Conservation (phyloP, 2,888 invertebrate species). For the Copidosoma aretas region DNA sequence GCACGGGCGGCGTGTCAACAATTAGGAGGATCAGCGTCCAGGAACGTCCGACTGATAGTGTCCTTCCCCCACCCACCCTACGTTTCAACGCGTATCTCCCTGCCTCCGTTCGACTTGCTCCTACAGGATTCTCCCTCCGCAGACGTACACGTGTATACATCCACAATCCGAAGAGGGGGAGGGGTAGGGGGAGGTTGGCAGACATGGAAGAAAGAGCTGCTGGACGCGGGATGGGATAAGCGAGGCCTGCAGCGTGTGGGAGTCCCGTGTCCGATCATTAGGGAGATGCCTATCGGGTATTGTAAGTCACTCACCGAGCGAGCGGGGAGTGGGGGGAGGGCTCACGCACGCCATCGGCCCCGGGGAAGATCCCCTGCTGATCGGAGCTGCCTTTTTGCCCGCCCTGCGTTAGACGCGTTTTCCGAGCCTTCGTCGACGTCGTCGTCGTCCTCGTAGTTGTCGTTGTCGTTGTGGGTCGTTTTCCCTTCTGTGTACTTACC, state of each 20-base stretch:
- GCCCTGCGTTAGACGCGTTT: too few species aligned
- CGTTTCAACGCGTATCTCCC: constrained; percentile 3
- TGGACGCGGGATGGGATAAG: constrained; percentile 31
- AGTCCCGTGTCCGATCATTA: constrained; percentile 60
- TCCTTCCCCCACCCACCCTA: constrained; percentile 31
- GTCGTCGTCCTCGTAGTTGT: too few species aligned
- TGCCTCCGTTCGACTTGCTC: not conserved
- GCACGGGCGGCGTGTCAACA: constrained; percentile 55
- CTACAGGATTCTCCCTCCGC: too few species aligned
- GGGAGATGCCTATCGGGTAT: constrained; percentile 57
- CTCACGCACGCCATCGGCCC: not conserved
- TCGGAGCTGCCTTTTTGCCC: not conserved
- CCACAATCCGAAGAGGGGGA: not conserved
- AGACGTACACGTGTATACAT: constrained; percentile 37
- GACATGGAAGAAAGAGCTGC: constrained; percentile 38
- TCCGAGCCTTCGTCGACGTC: too few species aligned
- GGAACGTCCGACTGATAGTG: constrained; percentile 55
- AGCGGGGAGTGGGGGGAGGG: not conserved
- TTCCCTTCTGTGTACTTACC: constrained; percentile 6
- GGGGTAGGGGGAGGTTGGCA: not conserved
- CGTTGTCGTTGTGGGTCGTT: too few species aligned
- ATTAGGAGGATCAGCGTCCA: constrained; percentile 57
- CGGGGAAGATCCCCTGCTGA: not conserved
- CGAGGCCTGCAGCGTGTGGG: constrained; percentile 51
- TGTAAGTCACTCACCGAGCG: constrained; percentile 55